These are phyloP conservation scores for Galaxias olidus DNA, from an alignment of 2,797 vertebrate species.

Conservation along the genomic window DNA sequence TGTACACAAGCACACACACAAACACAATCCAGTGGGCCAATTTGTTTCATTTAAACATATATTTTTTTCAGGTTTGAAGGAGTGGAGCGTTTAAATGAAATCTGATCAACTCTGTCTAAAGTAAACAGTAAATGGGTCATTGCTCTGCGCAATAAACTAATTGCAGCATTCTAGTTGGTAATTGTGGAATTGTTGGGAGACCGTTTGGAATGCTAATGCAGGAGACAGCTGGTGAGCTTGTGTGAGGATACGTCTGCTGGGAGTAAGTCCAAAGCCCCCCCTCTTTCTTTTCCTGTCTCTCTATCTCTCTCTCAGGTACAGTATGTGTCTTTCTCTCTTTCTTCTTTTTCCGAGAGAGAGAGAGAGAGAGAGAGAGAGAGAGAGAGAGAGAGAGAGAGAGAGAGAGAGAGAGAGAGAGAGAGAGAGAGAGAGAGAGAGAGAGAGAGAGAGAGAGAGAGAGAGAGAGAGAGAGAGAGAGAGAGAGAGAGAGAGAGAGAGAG, in stretches of 20 bases:
- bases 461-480: neutral
- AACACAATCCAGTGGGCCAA: constrained; percentile 7
- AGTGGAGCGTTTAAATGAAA: constrained; percentile 43
- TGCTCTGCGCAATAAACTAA: constrained; percentile 58
- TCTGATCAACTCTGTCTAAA: constrained; percentile 55
- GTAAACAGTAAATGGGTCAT: constrained; percentile 68
- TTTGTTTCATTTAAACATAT: constrained; percentile 1
- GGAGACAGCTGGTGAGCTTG: constrained; percentile 66
- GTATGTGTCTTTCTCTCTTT: neutral
- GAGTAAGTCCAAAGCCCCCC: constrained; percentile 60
- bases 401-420: neutral
- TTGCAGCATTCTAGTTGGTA: constrained; percentile 70
- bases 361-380: neutral
- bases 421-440: neutral
- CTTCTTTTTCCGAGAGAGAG: neutral
- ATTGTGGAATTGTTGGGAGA: constrained; percentile 66
- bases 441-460: neutral
- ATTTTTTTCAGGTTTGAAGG: constrained; percentile 26
- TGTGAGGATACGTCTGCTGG: constrained; percentile 56
- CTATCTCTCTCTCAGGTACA: neutral
- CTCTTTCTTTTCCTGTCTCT: neutral
- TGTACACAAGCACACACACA: constrained; percentile 1
- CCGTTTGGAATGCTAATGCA: constrained; percentile 68
- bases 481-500: constrained; percentile 6
- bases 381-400: constrained; percentile 22